Base-by-base conservation (phyloP, 2,797 vertebrate species). In the Pygocentrus nattereri region DNA sequence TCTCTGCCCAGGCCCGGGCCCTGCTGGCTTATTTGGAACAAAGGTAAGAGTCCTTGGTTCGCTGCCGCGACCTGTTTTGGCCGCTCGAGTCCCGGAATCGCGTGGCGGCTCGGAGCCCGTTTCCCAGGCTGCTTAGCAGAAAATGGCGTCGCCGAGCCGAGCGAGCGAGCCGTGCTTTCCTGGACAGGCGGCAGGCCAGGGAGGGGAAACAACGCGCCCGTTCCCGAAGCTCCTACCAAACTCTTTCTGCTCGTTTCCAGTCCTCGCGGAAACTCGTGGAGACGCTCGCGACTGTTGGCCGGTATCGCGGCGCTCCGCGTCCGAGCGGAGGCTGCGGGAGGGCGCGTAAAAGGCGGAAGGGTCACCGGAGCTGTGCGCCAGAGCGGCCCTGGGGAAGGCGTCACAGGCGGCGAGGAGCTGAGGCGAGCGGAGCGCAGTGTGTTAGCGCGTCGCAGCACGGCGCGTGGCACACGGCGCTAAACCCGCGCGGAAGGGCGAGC, bases 301-400 rank as follows among this genome's bases (percentile, higher is more conserved):
- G 25, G 62, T n/a, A 65, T 62, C 56, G 16, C 74, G n/a, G 34
- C 59, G 80, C 84, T 80, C 82, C 59, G 65, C 56, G 79, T 70
- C 73, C 65, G 78, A 82, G 82, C 21, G 50, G 27, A 74, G 59
- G 3, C 71, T 78, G 74, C 77, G 90, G 90, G 89, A 92, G 93
- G 94, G 95, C 95, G 95, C 95, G 95, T 94, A 96, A 96, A 67
- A 95, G 94, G 94, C 94, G 95, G 94, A 95, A 95, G 95, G 94
- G 94, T 94, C 94, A 91, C 94, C 93, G 92, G 93, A 91, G 90
- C 91, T 90, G 90, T 94, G 94, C 93, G 93, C 92, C 91, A 89
- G 85, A 88, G 92, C 94, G 90, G 91, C 90, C 89, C 93, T 89
- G 93, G 90, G 90, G 94, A 92, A 89, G 85, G 90, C 92, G 92